Percentiles rank a stretch among this genome's conserved stretches.
Evolutionary conservation across 1,140 invertebrate genomes (phyloP).

Genomic region (Agrilus planipennis): DNA sequence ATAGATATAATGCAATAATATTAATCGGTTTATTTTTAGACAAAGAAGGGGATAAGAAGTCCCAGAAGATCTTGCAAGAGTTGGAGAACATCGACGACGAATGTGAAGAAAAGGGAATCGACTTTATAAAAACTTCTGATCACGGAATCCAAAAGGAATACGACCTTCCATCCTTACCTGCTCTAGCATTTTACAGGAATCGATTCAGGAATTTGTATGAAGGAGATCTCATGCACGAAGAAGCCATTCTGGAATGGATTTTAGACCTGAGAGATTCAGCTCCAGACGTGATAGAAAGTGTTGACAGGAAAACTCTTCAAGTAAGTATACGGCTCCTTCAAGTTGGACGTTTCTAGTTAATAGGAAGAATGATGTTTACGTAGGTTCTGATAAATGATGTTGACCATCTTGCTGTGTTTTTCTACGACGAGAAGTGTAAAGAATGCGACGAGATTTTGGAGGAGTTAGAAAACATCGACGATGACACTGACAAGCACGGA

Average conservation of each 20-base stretch:
- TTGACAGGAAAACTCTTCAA: constrained; percentile 80
- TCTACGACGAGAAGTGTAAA: constrained; percentile 79
- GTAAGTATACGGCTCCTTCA: constrained; percentile 12
- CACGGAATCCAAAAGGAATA: constrained; percentile 81
- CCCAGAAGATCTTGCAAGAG: constrained; percentile 78
- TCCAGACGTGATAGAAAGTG: constrained; percentile 83
- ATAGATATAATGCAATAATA: not conserved
- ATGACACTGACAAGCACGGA: constrained; percentile 83
- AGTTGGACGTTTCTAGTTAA: not conserved
- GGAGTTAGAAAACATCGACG: constrained; percentile 87
- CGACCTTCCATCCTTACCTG: constrained; percentile 68
- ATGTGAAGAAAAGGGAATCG: constrained; percentile 83
- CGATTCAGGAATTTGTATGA: constrained; percentile 73
- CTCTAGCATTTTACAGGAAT: constrained; percentile 80
- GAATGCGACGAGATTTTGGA: constrained; percentile 72
- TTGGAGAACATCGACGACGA: constrained; percentile 92
- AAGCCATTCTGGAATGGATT: constrained; percentile 82
- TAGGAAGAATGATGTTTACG: not conserved
- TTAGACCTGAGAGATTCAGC: constrained; percentile 70
- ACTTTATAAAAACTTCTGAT: constrained; percentile 89
- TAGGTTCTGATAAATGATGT: constrained; percentile 74
- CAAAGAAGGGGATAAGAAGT: constrained; percentile 80
- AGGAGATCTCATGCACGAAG: constrained; percentile 84
- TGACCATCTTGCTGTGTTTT: constrained; percentile 84
- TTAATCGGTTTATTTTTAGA: constrained; percentile 40